Evolutionary conservation across 1,140 invertebrate species (phyloP).

Genomic region (Drosophila cardini): DNA sequence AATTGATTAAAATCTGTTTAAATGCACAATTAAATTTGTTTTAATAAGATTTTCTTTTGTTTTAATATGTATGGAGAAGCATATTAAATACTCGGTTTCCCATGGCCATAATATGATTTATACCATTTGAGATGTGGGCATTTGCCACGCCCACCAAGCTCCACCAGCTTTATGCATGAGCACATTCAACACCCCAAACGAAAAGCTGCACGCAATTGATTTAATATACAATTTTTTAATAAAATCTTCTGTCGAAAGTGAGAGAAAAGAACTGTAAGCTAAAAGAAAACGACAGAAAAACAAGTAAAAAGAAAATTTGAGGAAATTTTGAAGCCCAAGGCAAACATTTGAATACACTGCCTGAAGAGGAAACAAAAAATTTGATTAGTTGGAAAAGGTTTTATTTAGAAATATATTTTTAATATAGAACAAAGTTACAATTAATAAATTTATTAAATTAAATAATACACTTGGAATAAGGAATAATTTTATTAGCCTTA

Average conservation of each 20-base stretch:
- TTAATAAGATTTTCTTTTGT: conserved; percentile 17
- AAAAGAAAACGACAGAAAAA: conserved; percentile 43
- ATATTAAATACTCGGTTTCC: conserved; percentile 16
- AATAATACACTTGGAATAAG: too few relatives aligned
- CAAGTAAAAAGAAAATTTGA: not conserved
- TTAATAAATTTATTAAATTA: too few relatives aligned
- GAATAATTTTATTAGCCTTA: too few relatives aligned
- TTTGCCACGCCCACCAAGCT: not conserved
- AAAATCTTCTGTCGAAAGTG: conserved; percentile 66
- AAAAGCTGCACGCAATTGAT: conserved; percentile 80
- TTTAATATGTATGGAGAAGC: not conserved
- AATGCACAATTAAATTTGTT: conserved; percentile 7
- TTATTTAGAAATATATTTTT: too few relatives aligned
- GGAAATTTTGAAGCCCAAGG: too few relatives aligned
- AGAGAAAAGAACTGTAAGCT: conserved; percentile 36
- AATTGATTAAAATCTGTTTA: conserved; percentile 8
- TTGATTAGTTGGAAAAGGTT: too few relatives aligned
- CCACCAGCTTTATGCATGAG: conserved; percentile 62
- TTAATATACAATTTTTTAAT: conserved; percentile 83
- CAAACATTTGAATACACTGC: not conserved
- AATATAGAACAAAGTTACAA: too few relatives aligned
- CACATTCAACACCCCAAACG: conserved; percentile 67
- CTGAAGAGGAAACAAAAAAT: not conserved
- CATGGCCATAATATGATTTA: conserved; percentile 44
- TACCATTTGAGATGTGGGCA: conserved; percentile 30